phyloP scores from a whole-genome alignment of 1,140 invertebrate species.

The Eumeta japonica region DNA sequence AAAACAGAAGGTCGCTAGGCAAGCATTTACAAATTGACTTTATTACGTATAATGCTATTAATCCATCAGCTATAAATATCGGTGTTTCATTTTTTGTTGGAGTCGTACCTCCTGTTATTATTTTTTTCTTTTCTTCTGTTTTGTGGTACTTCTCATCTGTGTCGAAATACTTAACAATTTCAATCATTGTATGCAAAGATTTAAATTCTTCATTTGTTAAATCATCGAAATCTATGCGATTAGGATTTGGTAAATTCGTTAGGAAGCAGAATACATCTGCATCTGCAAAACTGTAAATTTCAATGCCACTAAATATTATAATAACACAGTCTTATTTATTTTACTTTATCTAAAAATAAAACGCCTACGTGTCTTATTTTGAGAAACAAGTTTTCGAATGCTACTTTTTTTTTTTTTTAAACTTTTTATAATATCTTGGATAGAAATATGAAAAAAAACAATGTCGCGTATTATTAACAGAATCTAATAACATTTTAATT shows the following conservation, averaged over 20 bases:
- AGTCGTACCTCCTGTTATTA: too few relatives aligned
- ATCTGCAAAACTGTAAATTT: conserved; percentile 34
- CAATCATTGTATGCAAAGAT: conserved; percentile 32
- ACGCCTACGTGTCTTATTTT: too few relatives aligned
- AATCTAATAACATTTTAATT: too few relatives aligned
- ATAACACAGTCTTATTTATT: not conserved
- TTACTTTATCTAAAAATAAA: too few relatives aligned
- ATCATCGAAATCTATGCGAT: conserved; percentile 20
- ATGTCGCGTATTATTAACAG: too few relatives aligned
- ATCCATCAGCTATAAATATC: conserved; percentile 36
- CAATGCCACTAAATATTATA: not conserved
- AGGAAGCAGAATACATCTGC: conserved; percentile 39
- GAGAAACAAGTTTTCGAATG: too few relatives aligned
- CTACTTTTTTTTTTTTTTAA: too few relatives aligned
- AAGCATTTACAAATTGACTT: conserved; percentile 27
- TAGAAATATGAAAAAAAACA: too few relatives aligned
- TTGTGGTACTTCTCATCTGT: conserved; percentile 7
- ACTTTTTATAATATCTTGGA: too few relatives aligned
- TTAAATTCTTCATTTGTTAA: conserved; percentile 25
- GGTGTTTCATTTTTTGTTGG: too few relatives aligned
- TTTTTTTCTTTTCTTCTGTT: conserved; percentile 6
- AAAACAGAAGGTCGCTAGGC: conserved; percentile 31
- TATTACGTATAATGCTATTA: conserved; percentile 32
- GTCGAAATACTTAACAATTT: conserved; percentile 30
- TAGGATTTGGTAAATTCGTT: conserved; percentile 36